A percentile compares a stretch with the other conserved stretches of the same genome.
Conservation (phyloP, 2,888 invertebrate species). For the Pteria penguin region DNA sequence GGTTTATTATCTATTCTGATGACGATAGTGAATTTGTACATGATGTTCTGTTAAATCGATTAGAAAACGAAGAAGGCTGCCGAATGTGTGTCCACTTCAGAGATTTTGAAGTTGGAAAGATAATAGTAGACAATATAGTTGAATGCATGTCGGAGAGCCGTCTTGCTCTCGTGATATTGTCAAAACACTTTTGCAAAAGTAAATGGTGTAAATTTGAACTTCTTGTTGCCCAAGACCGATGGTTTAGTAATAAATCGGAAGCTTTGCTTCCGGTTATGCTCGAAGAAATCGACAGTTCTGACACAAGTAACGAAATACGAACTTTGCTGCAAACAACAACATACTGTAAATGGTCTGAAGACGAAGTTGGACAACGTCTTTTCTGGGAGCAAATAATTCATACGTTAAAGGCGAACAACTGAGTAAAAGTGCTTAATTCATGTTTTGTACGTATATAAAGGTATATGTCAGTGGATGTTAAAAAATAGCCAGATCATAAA, state of each 20-base stretch:
- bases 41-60: conserved; percentile 84
- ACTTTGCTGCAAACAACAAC: neutral
- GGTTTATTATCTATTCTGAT: conserved; percentile 87
- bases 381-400: neutral
- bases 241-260: neutral
- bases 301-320: neutral
- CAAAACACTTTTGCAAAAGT: conserved; percentile 84
- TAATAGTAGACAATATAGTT: conserved; percentile 87
- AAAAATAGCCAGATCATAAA: too few species aligned
- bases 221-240: conserved; percentile 84
- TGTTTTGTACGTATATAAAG: too few species aligned
- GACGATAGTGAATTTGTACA: conserved; percentile 85
- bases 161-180: conserved; percentile 85
- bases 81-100: conserved; percentile 85
- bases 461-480: too few species aligned
- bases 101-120: conserved; percentile 87
- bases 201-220: conserved; percentile 89
- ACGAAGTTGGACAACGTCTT: neutral
- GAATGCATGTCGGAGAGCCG: conserved; percentile 86
- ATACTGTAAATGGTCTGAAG: neutral
- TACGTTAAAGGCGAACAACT: too few species aligned
- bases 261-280: neutral
- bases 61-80: conserved; percentile 82
- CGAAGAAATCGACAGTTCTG: neutral
- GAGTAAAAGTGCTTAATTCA: too few species aligned